phyloP scores from a whole-genome alignment of 2,113 vertebrate species.

The Gallinago undulata region DNA sequence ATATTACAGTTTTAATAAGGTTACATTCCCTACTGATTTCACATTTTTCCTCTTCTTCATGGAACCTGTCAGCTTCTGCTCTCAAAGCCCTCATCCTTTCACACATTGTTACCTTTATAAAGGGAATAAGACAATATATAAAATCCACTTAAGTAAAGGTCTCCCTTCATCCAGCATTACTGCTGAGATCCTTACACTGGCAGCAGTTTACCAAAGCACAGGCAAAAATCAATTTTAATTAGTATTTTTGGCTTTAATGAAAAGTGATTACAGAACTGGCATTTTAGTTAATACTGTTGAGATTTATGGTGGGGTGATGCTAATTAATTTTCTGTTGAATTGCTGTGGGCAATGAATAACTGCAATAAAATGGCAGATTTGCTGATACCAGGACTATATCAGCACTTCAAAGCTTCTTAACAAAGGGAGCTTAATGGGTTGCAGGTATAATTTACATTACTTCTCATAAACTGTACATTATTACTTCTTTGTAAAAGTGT shows the following conservation, averaged over 20 bases:
- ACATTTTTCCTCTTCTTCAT: not conserved
- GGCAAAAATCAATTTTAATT: constrained; percentile 86
- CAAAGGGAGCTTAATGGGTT: constrained; percentile 69
- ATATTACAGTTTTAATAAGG: constrained; percentile 47
- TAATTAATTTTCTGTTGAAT: constrained; percentile 83
- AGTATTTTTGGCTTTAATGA: constrained; percentile 84
- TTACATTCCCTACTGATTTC: constrained; percentile 16
- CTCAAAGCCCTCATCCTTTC: constrained; percentile 56
- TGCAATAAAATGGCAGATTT: constrained; percentile 73
- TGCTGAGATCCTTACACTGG: constrained; percentile 68
- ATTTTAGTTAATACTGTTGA: constrained; percentile 82
- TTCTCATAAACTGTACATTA: constrained; percentile 65
- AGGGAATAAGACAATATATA: constrained; percentile 64
- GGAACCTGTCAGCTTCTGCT: constrained; percentile 30
- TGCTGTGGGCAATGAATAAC: constrained; percentile 70
- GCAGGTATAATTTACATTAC: constrained; percentile 70
- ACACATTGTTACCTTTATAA: constrained; percentile 75
- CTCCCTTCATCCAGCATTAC: constrained; percentile 60
- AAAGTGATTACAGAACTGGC: constrained; percentile 84
- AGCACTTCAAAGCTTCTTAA: constrained; percentile 72
- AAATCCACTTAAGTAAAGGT: constrained; percentile 78
- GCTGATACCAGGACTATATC: constrained; percentile 71
- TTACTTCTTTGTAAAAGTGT: constrained; percentile 60
- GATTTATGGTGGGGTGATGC: constrained; percentile 78
- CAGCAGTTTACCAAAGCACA: constrained; percentile 75